Conservation (phyloP, 2,113 vertebrate genomes). For the Arizona elegans region DNA sequence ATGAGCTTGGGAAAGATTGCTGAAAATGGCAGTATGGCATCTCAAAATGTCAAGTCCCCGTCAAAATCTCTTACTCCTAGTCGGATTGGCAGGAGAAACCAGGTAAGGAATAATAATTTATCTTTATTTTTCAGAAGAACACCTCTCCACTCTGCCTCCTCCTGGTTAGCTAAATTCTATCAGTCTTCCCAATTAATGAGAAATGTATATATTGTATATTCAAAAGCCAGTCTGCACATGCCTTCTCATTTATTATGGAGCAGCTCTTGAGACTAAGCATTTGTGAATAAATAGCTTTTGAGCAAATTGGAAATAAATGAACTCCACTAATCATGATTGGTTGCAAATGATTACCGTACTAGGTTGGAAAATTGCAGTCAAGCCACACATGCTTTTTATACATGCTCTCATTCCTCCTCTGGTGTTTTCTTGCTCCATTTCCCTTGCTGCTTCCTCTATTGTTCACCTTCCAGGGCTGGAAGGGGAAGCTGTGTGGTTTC, state of each 20-base stretch:
- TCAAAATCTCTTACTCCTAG: conserved; percentile 78
- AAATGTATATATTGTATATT: neutral
- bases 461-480: neutral
- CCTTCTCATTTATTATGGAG: neutral
- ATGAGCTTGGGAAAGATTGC: conserved; percentile 84
- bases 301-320: neutral
- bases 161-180: neutral
- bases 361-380: neutral
- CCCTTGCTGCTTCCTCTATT: neutral
- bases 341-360: neutral
- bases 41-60: conserved; percentile 78
- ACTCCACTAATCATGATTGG: neutral
- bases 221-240: neutral
- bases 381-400: neutral
- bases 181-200: neutral
- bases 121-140: neutral
- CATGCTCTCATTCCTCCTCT: neutral
- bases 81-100: conserved; percentile 85
- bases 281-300: neutral
- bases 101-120: conserved; percentile 69
- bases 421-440: neutral
- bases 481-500: neutral
- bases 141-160: neutral
- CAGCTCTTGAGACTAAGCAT: neutral
- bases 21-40: conserved; percentile 69